Evolutionary conservation across 2,113 vertebrate genomes (phyloP), one percentile per base, ranked within the genome.

Genomic region (human (Homo sapiens)): DNA sequence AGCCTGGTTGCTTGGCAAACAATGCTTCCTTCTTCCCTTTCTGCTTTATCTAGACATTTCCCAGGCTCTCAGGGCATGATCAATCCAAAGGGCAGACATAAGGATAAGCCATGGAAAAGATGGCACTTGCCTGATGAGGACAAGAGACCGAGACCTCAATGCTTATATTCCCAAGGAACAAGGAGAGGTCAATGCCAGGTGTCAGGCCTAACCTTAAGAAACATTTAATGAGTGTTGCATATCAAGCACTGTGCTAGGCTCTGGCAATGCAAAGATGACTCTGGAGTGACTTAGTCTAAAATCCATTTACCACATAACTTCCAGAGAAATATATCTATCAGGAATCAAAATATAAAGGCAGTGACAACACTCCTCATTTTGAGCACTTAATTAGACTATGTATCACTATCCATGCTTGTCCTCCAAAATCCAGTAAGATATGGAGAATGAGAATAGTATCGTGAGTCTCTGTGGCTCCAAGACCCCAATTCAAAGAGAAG

Each of bases 271-370:
- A 89, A 93, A 78, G 61, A 86, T 75, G 32, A 87, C 48, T 90
- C 59, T 48, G 45, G 23, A 92, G 95, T 95, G 64, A 93, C 38
- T 80, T 80, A 52, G 6, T 96, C 55, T 80, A 84, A 97, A 97
- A 84, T 79, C 40, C 79, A 55, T 48, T 96, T 86, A 66, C 57
- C 35, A 75, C 50, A 81, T 59, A 68, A 59, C 83, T 14, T 5
- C 48, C 52, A 89, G n/a, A 96, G 50, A 95, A 97, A 73, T 80
- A 11, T 10, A 64, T 75, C 23, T 94, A n/a, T 90, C 50, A 72
- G 85, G 22, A 88, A 94, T 92, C 48, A 80, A 94, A 86, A 35
- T 57, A 27, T 25, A 93, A 97, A 92, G 35, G 12, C 48, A 83
- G 13, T 45, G 43, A 57, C 13, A 90, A 84, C 1, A 7, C 8